Evolutionary conservation across 1,140 invertebrate genomes (phyloP), one percentile per base, ranked within the genome.

Genomic region (Microplitis demolitor): DNA sequence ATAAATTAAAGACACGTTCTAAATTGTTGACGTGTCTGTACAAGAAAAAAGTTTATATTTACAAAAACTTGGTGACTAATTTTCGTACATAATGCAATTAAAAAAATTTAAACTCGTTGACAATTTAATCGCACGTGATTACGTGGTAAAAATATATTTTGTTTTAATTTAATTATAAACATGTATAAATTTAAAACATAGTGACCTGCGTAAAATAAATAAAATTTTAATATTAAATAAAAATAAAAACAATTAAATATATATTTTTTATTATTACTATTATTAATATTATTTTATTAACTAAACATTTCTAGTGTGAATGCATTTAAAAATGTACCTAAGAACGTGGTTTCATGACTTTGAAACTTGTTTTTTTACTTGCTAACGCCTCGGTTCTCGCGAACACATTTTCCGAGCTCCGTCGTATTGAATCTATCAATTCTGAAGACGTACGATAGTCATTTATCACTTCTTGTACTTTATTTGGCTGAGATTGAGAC

Each of bases 361-460:
- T 88, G 63, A 88, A 88, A 73, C 85, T 87, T 64, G 83, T 82
- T 70, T 83, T 85, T 75, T 87, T 87, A 75, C 80, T 88, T 31
- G 85, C 82, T 68, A 88, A 83, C 64, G 87, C 87, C 78, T 88
- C 85, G 2, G 87, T 88, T 37, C 86, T 81, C 70, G 85, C 86
- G 70, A 82, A 88, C 37, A 88, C 85, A 73, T 84, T 85, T 70
- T 88, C 85, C 13, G 86, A 88, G 72, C 85, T 87, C 61, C 79
- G 77, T 78, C 80, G 83, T 61, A 87, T 85, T 8, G 84, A 85
- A 76, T 87, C 83, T 69, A 87, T 85, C 66, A 86, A 87, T 64
- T 87, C 82, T 35, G 77, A 82, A 35, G 84, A 84, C 35, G 83
- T 76, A 79, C 80, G 81, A 77, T 83, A 82, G 39, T 86, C 83